Conservation (phyloP, 2,888 invertebrate species). For the Aleiodes alternator region DNA sequence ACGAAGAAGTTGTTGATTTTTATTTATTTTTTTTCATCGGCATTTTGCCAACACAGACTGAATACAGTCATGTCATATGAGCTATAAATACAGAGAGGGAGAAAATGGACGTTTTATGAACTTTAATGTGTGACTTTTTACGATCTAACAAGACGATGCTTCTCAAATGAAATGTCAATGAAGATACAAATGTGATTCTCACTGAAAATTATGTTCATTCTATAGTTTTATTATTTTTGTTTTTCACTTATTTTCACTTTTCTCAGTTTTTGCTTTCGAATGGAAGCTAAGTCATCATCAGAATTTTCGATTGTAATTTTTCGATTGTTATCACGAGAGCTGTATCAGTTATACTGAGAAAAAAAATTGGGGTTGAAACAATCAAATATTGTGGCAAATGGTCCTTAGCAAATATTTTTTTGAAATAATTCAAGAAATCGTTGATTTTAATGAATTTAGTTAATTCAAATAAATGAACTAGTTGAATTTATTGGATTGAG, state of each 20-base stretch:
- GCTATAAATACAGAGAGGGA: constrained; percentile 42
- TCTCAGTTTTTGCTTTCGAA: background rate
- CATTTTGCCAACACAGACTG: constrained; percentile 47
- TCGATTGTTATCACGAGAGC: no score
- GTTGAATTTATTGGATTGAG: no score
- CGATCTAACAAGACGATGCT: constrained; percentile 44
- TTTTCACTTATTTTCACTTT: background rate
- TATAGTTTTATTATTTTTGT: background rate
- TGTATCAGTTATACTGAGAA: no score
- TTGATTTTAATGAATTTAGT: no score
- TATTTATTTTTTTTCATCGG: constrained; percentile 17
- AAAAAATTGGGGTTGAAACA: no score
- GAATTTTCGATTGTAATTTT: no score
- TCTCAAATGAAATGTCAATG: constrained; percentile 33
- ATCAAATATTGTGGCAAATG: no score
- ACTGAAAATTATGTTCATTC: constrained; percentile 4
- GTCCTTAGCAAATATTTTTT: no score
- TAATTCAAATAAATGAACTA: no score
- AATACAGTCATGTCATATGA: constrained; percentile 45
- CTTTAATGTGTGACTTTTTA: constrained; percentile 47
- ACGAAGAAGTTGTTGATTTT: background rate
- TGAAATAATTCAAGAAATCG: no score
- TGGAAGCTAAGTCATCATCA: no score
- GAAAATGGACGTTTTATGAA: constrained; percentile 43
- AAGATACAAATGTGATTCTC: constrained; percentile 20